These are phyloP conservation scores for Dryomyza anilis DNA, from an alignment of 2,888 invertebrate species.

Conservation along the genomic window DNA sequence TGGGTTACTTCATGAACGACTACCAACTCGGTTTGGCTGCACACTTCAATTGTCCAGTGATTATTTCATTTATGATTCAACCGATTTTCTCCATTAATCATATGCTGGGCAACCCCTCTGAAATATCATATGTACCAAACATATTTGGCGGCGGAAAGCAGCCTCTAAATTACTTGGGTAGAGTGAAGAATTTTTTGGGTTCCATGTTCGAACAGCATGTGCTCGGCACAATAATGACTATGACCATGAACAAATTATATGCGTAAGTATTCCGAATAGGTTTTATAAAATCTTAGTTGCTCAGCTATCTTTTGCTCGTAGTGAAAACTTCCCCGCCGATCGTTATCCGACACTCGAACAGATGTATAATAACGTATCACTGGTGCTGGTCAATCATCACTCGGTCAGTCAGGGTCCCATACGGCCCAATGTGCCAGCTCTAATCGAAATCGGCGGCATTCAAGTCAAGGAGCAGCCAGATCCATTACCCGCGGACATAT, in stretches of 20 bases:
- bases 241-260: slow-evolving; percentile 14
- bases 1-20: slow-evolving; percentile 53
- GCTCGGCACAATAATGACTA: slow-evolving; percentile 6
- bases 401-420: slow-evolving; percentile 48
- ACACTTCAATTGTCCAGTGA: slow-evolving; percentile 52
- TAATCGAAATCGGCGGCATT: slow-evolving; percentile 51
- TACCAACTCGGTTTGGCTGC: slow-evolving; percentile 52
- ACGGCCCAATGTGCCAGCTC: slow-evolving; percentile 46
- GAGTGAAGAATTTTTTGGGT: slow-evolving; percentile 40
- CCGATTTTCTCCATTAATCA: slow-evolving; percentile 39
- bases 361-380: slow-evolving; percentile 45
- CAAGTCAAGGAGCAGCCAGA: slow-evolving; percentile 48
- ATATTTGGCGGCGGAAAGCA: slow-evolving; percentile 36
- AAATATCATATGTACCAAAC: slow-evolving; percentile 45
- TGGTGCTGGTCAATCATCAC: slow-evolving; percentile 48
- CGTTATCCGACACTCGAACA: slow-evolving; percentile 47
- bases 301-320: slow-evolving; percentile 27
- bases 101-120: slow-evolving; percentile 47
- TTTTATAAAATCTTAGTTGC: not conserved
- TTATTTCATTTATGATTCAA: slow-evolving; percentile 46
- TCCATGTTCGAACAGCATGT: slow-evolving; percentile 27
- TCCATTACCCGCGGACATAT: slow-evolving; percentile 44
- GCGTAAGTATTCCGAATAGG: slow-evolving; percentile 5
- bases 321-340: slow-evolving; percentile 45
- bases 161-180: slow-evolving; percentile 38